phyloP scores from a whole-genome alignment of 2,113 vertebrate genomes.

The Orientallactaga bullata region DNA sequence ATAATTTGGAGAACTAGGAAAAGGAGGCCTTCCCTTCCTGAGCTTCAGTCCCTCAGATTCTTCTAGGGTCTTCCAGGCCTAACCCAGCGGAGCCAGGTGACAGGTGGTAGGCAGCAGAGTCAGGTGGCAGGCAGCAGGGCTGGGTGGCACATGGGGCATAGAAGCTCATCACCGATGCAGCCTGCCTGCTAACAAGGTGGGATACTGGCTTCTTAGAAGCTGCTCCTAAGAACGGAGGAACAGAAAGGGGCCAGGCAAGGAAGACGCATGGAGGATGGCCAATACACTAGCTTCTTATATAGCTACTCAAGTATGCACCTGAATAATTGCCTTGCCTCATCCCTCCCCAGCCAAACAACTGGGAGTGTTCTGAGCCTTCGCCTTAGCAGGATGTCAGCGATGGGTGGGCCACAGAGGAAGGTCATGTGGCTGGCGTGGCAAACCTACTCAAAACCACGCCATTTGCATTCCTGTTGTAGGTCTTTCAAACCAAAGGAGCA shows the following conservation, averaged over 20 bases:
- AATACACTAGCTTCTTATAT: neutral
- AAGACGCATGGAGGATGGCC: too few species aligned
- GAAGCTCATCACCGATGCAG: neutral
- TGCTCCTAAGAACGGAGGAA: too few species aligned
- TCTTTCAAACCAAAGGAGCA: neutral
- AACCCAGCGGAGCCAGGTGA: neutral
- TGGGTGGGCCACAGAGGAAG: neutral
- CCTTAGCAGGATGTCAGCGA: neutral
- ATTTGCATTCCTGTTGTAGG: neutral
- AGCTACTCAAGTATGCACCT: neutral
- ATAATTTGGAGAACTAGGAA: neutral
- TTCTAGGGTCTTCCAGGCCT: neutral
- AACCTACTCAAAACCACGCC: neutral
- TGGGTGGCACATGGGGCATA: too few species aligned
- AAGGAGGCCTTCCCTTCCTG: neutral
- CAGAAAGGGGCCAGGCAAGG: too few species aligned
- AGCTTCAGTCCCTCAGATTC: neutral
- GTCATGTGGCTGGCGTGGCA: neutral
- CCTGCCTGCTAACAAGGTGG: too few species aligned
- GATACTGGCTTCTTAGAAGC: neutral
- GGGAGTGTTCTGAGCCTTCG: neutral
- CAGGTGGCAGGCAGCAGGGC: neutral
- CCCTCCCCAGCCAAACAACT: neutral
- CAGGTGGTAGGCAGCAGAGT: too few species aligned
- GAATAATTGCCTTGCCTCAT: neutral